These are phyloP conservation scores for Condylostylus longicornis DNA, from an alignment of 1,140 invertebrate genomes.

Conservation along the genomic window DNA sequence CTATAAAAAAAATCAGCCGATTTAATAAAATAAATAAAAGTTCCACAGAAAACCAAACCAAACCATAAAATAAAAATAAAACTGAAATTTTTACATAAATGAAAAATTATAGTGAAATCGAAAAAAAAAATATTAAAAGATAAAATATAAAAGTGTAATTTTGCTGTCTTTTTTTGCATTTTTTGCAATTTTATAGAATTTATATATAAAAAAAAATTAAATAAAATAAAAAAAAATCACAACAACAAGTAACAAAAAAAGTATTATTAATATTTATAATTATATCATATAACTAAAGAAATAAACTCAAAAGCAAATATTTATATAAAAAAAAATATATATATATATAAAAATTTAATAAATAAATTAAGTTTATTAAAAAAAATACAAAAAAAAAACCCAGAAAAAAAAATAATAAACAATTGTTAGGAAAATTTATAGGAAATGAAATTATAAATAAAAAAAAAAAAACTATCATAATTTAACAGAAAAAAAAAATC, in stretches of 20 bases:
- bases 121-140: conserved; percentile 4
- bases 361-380: conserved; percentile 5
- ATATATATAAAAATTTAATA: conserved; percentile 3
- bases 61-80: conserved; percentile 3
- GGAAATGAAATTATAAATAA: too few relatives aligned
- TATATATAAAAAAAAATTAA: conserved; percentile 21
- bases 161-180: conserved; percentile 33
- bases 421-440: too few relatives aligned
- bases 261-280: too few relatives aligned
- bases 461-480: too few relatives aligned
- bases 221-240: conserved; percentile 11
- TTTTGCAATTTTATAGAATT: conserved; percentile 33
- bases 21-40: too few relatives aligned
- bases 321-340: conserved; percentile 10
- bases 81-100: conserved; percentile 10
- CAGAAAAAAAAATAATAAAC: too few relatives aligned
- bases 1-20: too few relatives aligned
- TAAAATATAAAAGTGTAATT: conserved; percentile 14
- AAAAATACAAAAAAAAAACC: conserved; percentile 11
- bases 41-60: conserved; percentile 26
- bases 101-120: conserved; percentile 8
- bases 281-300: too few relatives aligned
- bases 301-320: too few relatives aligned
- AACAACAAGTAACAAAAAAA: too few relatives aligned
- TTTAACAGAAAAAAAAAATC: conserved; percentile 9